A percentile compares a stretch with the other conserved stretches of the same genome.
Conservation (phyloP, 2,113 vertebrate species). For the Takifugu bimaculatus region DNA sequence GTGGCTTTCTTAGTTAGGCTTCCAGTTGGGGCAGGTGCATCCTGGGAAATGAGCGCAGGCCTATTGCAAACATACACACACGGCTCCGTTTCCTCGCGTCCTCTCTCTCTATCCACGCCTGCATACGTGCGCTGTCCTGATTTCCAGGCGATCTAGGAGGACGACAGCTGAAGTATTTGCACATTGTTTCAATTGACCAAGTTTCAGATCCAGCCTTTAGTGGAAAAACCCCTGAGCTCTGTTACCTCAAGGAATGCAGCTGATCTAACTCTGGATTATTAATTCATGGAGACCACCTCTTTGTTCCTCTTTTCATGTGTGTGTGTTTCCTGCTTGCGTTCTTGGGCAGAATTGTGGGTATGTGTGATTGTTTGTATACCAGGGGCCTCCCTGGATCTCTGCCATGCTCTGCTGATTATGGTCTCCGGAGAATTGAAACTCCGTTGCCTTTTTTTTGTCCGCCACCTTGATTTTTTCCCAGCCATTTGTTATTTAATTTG, state of each 20-base stretch:
- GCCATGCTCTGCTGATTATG: slow-evolving; percentile 33
- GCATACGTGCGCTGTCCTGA: slow-evolving; percentile 45
- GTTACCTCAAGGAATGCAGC: slow-evolving; percentile 33
- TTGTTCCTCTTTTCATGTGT: slow-evolving; percentile 29
- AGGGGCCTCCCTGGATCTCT: slow-evolving; percentile 26
- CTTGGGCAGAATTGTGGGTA: background rate
- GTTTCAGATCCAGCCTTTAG: slow-evolving; percentile 31
- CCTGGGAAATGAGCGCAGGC: slow-evolving; percentile 26
- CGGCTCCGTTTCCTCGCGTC: background rate
- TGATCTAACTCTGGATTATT: slow-evolving; percentile 33
- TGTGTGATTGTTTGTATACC: slow-evolving; percentile 26
- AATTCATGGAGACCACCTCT: slow-evolving; percentile 27
- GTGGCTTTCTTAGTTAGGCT: slow-evolving; percentile 31
- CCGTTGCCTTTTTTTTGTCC: background rate
- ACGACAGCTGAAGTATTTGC: slow-evolving; percentile 60
- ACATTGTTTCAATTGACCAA: slow-evolving; percentile 60
- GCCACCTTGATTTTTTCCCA: background rate
- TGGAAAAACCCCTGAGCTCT: slow-evolving; percentile 10
- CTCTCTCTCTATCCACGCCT: background rate
- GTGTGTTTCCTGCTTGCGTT: slow-evolving; percentile 11
- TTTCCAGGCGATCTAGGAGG: slow-evolving; percentile 36
- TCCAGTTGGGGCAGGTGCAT: slow-evolving; percentile 52
- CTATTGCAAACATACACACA: background rate
- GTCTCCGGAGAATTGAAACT: slow-evolving; percentile 31
- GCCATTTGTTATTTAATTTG: slow-evolving; percentile 3